A percentile compares a stretch with the other conserved stretches of the same genome.
Conservation (phyloP, 2,888 invertebrate species). For the Bedellia somnulentella region DNA sequence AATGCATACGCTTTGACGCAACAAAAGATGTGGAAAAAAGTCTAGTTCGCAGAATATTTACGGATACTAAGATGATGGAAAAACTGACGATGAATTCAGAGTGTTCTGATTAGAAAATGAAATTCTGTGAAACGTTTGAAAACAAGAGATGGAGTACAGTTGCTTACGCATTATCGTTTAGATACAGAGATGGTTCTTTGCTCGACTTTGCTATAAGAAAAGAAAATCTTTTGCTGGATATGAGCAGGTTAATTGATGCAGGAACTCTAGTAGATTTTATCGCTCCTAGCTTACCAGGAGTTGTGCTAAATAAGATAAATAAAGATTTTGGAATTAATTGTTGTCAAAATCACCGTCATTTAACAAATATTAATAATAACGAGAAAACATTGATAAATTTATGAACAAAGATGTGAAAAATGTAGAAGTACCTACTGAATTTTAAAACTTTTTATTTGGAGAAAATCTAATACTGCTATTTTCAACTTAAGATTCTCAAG, state of each 20-base stretch:
- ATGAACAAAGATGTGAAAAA: no score
- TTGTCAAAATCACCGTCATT: no score
- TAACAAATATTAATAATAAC: no score
- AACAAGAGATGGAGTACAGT: not conserved
- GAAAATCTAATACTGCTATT: no score
- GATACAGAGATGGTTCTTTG: not conserved
- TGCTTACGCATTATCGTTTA: not conserved
- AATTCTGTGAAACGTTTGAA: not conserved
- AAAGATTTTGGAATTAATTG: no score
- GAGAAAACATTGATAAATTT: no score
- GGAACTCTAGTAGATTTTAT: not conserved
- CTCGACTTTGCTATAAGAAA: not conserved
- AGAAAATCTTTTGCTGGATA: not conserved
- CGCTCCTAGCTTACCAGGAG: not conserved
- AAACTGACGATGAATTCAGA: not conserved
- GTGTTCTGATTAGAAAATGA: not conserved
- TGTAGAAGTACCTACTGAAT: no score
- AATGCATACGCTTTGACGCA: constrained; percentile 5
- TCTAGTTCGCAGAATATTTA: constrained; percentile 4
- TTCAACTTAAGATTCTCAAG: no score
- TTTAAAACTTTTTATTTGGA: no score
- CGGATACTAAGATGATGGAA: constrained; percentile 1
- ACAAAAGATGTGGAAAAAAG: constrained; percentile 5
- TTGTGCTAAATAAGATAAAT: not conserved
- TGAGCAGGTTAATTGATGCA: not conserved